Evolutionary conservation across 2,888 invertebrate genomes (phyloP).

Genomic region (Syrphus vitripennis): DNA sequence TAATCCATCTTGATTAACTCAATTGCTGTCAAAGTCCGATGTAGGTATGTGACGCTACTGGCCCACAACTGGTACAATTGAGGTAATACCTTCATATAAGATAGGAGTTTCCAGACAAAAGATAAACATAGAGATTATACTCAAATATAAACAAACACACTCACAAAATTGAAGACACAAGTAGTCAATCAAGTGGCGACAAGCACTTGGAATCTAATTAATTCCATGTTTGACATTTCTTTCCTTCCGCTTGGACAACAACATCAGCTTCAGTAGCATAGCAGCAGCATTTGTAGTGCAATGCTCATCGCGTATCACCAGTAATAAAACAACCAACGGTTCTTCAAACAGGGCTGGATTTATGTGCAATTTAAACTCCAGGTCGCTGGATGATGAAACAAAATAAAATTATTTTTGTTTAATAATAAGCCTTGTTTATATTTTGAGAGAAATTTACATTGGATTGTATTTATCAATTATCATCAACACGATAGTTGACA

Average conservation of each 20-base stretch:
- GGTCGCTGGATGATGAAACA: neutral
- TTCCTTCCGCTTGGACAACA: constrained; percentile 49
- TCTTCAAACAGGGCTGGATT: neutral
- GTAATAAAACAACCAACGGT: neutral
- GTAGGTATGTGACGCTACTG: neutral
- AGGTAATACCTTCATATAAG: neutral
- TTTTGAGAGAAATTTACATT: too few species aligned
- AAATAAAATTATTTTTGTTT: neutral
- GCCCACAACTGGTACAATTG: neutral
- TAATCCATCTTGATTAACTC: constrained; percentile 59
- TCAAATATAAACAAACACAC: neutral
- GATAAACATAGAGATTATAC: constrained; percentile 2
- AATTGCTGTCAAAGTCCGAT: constrained; percentile 54
- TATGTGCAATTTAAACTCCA: neutral
- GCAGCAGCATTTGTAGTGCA: neutral
- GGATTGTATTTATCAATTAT: too few species aligned
- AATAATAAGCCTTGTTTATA: neutral
- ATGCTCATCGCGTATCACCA: neutral
- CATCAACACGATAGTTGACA: too few species aligned
- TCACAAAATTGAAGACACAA: constrained; percentile 1
- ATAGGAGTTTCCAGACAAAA: constrained; percentile 13
- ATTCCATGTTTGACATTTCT: constrained; percentile 63
- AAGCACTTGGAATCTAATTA: constrained; percentile 64
- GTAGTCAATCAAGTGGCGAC: constrained; percentile 59
- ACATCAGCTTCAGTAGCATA: neutral